These are phyloP conservation scores for Macrotrachela quadricornifera DNA, from an alignment of 1,140 invertebrate species.

Conservation along the genomic window DNA sequence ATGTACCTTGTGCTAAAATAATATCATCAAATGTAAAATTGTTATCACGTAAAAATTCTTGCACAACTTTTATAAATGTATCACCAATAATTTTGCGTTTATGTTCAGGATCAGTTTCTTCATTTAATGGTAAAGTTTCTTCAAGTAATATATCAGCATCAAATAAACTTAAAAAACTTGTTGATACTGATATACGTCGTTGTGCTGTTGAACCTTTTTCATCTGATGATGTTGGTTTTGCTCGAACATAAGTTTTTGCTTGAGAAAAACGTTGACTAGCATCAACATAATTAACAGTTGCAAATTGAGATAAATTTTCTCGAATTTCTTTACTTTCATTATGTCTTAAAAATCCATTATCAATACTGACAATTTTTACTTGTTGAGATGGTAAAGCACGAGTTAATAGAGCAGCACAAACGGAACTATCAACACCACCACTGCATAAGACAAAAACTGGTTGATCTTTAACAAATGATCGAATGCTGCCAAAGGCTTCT, in stretches of 20 bases:
- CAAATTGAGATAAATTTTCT: constrained; percentile 33
- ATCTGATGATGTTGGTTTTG: background rate
- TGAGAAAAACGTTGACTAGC: background rate
- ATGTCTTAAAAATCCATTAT: constrained; percentile 96
- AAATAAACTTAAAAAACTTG: background rate
- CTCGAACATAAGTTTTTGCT: background rate
- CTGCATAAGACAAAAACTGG: constrained; percentile 42
- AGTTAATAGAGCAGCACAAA: constrained; percentile 78
- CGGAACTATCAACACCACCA: constrained; percentile 92
- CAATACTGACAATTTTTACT: constrained; percentile 84
- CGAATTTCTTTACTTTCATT: constrained; percentile 72
- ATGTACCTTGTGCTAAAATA: constrained; percentile 41
- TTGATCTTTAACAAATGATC: background rate
- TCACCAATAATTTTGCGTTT: constrained; percentile 97
- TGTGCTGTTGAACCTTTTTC: background rate
- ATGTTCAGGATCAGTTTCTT: constrained; percentile 59
- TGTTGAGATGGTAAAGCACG: constrained; percentile 68
- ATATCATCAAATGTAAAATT: background rate
- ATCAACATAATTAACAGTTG: background rate
- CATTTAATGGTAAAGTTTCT: background rate
- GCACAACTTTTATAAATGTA: constrained; percentile 62
- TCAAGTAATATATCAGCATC: background rate
- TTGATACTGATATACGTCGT: background rate
- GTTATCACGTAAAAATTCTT: background rate
- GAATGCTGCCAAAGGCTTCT: background rate